These are phyloP conservation scores for Maccullochella peelii DNA, from an alignment of 2,113 vertebrate genomes.

Conservation along the genomic window DNA sequence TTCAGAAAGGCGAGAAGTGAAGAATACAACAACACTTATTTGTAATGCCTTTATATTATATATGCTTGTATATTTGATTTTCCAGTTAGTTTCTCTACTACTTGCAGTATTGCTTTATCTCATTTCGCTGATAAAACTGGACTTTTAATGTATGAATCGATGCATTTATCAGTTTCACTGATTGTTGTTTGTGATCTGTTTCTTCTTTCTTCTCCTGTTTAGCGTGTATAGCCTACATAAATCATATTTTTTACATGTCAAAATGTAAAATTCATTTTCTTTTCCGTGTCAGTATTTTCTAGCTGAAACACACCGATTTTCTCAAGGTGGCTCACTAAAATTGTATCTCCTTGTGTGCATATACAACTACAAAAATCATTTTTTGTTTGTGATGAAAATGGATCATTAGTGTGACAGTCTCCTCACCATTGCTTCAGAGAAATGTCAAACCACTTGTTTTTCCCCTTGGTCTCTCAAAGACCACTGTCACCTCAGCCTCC, in stretches of 20 bases:
- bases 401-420: no score
- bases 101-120: background rate
- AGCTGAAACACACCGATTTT: no score
- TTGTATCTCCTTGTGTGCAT: no score
- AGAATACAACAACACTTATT: background rate
- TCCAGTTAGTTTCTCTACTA: background rate
- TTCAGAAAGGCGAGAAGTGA: background rate
- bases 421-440: conserved; percentile 35
- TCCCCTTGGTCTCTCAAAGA: background rate
- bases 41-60: background rate
- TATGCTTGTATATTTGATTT: background rate
- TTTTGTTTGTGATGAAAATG: no score
- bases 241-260: no score
- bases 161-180: background rate
- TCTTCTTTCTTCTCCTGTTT: background rate
- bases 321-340: no score
- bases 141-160: background rate
- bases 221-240: no score
- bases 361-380: no score
- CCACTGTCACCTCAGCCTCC: conserved; percentile 38
- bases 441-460: conserved; percentile 43
- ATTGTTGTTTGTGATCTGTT: background rate
- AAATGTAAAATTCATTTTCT: no score
- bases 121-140: background rate
- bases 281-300: no score